Base-by-base conservation (phyloP, 2,113 vertebrate species). In the Lophochroa leadbeateri region DNA sequence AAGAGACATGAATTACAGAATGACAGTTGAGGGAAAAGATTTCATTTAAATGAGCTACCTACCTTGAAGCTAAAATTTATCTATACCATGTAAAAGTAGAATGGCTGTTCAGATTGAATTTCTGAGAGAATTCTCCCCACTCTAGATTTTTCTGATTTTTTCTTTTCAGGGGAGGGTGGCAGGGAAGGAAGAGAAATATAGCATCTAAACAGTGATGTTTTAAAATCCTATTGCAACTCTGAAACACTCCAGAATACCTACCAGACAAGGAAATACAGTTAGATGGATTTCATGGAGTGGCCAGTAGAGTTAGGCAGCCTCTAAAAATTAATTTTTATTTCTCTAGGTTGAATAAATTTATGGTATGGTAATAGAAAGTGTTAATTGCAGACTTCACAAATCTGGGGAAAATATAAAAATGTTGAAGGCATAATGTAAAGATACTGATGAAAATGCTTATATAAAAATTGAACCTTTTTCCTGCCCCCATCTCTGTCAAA, bases 11-110 rank as follows among this genome's bases (percentile, higher is more conserved):
- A 47, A 47, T 90, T 75, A n/a, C 23, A 65, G 25, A 63, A 6
- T 23, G 27, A 15, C 65, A 82, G 58, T 6, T 37, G 47, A 49
- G 23, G 23, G 25, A 84, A 86, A 58, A 58, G 20, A 23, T 58
- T 58, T n/a, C 28, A 85, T 78, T 88, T 92, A 92, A 96, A 92
- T 81, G 65, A 91, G 81, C 13, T 87, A 77, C 8, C 52, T 67
- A 57, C 41, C 24, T 50, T 57, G 68, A 88, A 82, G 39, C 9
- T 82, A 83, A 43, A 74, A 86, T 43, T 86, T 69, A 86, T 70
- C 50, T 43, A 15, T 41, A 33, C n/a, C 78, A 35, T 44, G 47
- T 92, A 76, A 72, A 86, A 88, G 23, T 25, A 77, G 28, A 49
- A 60, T 60, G 6, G 8, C 50, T 50, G 57, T 19, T 12, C 28